Evolutionary conservation across 2,113 vertebrate genomes (phyloP), one percentile per base, ranked within the genome.

Genomic region (Cyrtonyx montezumae): DNA sequence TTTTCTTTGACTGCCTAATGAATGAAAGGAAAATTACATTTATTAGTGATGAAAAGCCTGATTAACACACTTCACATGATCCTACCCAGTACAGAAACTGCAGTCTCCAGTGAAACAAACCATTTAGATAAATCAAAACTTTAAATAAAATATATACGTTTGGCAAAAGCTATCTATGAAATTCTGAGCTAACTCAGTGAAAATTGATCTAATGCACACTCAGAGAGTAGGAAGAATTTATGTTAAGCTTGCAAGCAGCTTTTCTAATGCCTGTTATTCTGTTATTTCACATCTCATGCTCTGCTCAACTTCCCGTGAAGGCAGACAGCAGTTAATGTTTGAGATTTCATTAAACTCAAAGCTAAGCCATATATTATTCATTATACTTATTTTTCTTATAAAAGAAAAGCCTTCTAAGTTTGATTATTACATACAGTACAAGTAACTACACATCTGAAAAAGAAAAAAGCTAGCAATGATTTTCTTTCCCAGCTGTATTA

Each of bases 381-480:
- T 1, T 2, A 17, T 28, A 6, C 25, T 53, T 67, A 48, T 36
- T 4, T 1, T 40, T 40, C 80, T 84, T 65, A 3, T 40, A n/a
- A 65, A 92, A 63, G 37, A 81, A 15, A 91, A 82, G 21, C 11
- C 45, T 89, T 45, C 42, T 70, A 34, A 62, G 32, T 65, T 13
- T 71, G 14, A 68, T 75, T 11, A 70, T 6, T 63, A 20, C 11
- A 22, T 25, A 17, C 12, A 59, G 5, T 30, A 3, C 42, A 53
- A 65, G 8, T 68, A 11, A 45, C 9, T 63, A 10, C 42, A 49
- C 1, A 66, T 63, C 8, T 77, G 77, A 85, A 16, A 28, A 76
- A 82, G 53, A 0, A 48, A 67, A 56, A 74, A 26, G 9, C 6
- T 13, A 68, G 0, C 5, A 9, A 1, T 67, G 45, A 5, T 18